Conservation (phyloP, 1,140 invertebrate species). For the Drosophila obscura region DNA sequence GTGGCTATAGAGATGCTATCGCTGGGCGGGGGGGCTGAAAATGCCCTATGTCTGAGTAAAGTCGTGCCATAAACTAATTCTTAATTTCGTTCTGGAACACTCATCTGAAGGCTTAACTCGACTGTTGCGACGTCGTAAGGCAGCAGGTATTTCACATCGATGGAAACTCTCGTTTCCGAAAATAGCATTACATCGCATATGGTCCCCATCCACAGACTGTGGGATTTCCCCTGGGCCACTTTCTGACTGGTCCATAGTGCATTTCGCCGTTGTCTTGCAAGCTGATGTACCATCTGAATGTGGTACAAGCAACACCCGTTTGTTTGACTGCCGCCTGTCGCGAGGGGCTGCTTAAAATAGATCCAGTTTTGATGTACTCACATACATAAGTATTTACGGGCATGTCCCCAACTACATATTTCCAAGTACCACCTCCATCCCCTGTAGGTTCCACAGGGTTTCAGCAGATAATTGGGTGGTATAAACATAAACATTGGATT, state of each 20-base stretch:
- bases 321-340: slow-evolving; percentile 21
- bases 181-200: slow-evolving; percentile 37
- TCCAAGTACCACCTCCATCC: too few species aligned
- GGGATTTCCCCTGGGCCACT: slow-evolving; percentile 30
- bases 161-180: slow-evolving; percentile 15
- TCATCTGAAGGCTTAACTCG: neutral
- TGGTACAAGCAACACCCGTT: slow-evolving; percentile 14
- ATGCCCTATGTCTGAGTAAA: slow-evolving; percentile 1
- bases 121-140: neutral
- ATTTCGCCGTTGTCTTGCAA: slow-evolving; percentile 1
- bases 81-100: slow-evolving; percentile 10
- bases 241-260: slow-evolving; percentile 1
- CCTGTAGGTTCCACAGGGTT: too few species aligned
- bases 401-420: too few species aligned
- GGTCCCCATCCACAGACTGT: slow-evolving; percentile 20
- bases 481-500: too few species aligned
- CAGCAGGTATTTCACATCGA: slow-evolving; percentile 2
- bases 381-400: too few species aligned
- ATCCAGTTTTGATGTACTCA: neutral
- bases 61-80: slow-evolving; percentile 35
- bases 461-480: neutral
- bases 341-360: slow-evolving; percentile 30
- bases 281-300: neutral
- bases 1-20: neutral
- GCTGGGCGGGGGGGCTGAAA: neutral